Conservation (phyloP, 2,888 invertebrate genomes). For the Chamaedrilus cognettii region DNA sequence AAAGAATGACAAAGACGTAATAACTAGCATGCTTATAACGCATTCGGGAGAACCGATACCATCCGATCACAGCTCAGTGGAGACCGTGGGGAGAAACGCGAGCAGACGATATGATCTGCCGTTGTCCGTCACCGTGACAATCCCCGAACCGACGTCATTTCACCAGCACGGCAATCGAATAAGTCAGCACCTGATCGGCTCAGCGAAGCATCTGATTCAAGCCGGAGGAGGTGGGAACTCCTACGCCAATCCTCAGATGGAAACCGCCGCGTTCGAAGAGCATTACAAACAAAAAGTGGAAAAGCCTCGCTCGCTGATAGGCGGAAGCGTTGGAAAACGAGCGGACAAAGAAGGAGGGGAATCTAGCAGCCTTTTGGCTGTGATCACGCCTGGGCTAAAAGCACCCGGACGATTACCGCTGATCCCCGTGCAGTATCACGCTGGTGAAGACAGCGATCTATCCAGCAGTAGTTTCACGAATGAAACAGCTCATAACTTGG, state of each 20-base stretch:
- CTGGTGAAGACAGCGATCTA: too few relatives aligned
- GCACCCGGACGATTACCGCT: too few relatives aligned
- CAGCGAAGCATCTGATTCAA: neutral
- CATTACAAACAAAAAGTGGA: neutral
- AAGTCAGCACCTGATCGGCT: slow-evolving; percentile 10
- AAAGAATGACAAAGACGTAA: slow-evolving; percentile 9
- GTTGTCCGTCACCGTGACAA: slow-evolving; percentile 10
- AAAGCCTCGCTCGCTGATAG: neutral
- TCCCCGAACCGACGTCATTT: slow-evolving; percentile 26
- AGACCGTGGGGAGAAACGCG: neutral
- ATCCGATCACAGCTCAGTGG: neutral
- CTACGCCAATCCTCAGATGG: neutral
- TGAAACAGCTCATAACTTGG: too few relatives aligned
- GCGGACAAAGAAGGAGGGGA: neutral
- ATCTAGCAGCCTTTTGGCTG: too few relatives aligned
- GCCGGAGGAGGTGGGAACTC: neutral
- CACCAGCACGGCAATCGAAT: slow-evolving; percentile 16
- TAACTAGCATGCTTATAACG: slow-evolving; percentile 21
- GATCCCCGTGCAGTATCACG: too few relatives aligned
- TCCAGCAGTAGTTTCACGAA: too few relatives aligned
- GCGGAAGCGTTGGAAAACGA: neutral
- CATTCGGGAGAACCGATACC: slow-evolving; percentile 22
- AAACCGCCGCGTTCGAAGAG: neutral
- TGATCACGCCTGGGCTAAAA: too few relatives aligned
- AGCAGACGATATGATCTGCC: neutral